phyloP scores from a whole-genome alignment of 2,797 vertebrate species.

The Chelidonichthys spinosus region DNA sequence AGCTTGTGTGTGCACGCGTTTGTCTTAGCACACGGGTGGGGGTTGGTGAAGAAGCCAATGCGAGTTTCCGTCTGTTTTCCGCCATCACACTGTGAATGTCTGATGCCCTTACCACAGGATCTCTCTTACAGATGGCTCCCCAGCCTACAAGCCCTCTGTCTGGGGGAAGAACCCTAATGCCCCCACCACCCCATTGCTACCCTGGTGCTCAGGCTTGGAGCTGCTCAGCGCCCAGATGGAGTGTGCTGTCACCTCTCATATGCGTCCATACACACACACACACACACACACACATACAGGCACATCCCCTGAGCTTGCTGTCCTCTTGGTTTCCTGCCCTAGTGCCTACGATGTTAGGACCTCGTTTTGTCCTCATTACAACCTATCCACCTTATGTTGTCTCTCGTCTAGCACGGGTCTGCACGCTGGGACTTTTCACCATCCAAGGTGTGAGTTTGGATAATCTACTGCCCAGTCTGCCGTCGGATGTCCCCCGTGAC shows the following conservation, averaged over 20 bases:
- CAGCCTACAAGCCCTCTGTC: constrained; percentile 53
- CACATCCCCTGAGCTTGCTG: constrained; percentile 44
- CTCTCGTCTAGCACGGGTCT: constrained; percentile 53
- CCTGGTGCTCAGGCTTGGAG: constrained; percentile 54
- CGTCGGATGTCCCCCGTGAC: constrained; percentile 31
- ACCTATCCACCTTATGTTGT: constrained; percentile 76
- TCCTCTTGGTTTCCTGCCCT: constrained; percentile 63
- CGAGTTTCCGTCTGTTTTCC: constrained; percentile 66
- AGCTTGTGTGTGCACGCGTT: constrained; percentile 3
- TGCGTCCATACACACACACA: constrained; percentile 35
- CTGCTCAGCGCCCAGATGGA: constrained; percentile 60
- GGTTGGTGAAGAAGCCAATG: constrained; percentile 47
- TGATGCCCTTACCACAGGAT: constrained; percentile 67
- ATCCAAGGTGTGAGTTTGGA: constrained; percentile 33
- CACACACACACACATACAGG: constrained; percentile 19
- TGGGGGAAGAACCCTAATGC: constrained; percentile 38
- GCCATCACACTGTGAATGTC: constrained; percentile 58
- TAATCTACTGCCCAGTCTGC: constrained; percentile 39
- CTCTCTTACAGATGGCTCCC: constrained; percentile 68
- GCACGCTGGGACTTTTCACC: constrained; percentile 42
- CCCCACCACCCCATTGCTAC: neutral
- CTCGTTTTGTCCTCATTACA: constrained; percentile 75
- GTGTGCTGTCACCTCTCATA: constrained; percentile 35
- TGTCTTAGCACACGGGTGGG: constrained; percentile 9
- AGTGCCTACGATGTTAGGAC: constrained; percentile 54